Evolutionary conservation across 2,888 invertebrate species (phyloP), one percentile per base, ranked within the genome.

Genomic region (Ophion obscuratus): DNA sequence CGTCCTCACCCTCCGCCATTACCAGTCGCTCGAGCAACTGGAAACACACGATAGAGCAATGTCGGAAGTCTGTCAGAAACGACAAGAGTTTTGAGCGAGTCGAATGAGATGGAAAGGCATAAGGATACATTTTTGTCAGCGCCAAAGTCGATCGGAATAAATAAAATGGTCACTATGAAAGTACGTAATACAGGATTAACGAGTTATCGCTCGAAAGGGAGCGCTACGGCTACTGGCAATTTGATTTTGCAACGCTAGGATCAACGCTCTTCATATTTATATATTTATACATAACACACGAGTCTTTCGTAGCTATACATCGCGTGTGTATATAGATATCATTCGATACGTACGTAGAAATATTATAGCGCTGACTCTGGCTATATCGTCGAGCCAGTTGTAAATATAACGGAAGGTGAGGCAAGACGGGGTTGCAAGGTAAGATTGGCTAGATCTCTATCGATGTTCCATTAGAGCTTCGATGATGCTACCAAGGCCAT

Each of bases 1-100:
- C 96, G 87, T 95, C 95, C 93, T 96, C 96, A 87, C 96, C 95
- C 89, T 96, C 96, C 88, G 96, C 96, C 90, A 96, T 95, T 94
- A 96, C 95, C 93, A 97, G 94, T 87, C 96, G 96, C 90, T 96
- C 95, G 88, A 97, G 95, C 85, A 95, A 96, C 97, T 97, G 95
- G 78, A 92, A 91, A 83, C 83, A 64, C 0, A 81, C 11, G 47
- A 47, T 11, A 88, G 81, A 87, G 64, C 44, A 53, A 47, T 44
- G 11, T 68, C 44, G 40, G 47, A 27, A 14, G 1, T 59, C 9
- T 20, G 4, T 7, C 47, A 11, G 14, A n/a, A 20, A n/a, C 27
- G 10, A 17, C 10, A 0, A 57, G 31, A 31, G 31, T 31, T 31
- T 31, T 31, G 31, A 31, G 31, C 2, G 31, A 68, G 44, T 20